Evolutionary conservation across 2,888 invertebrate species (phyloP), one percentile per base, ranked within the genome.

Genomic region (Teleiodes luculella): DNA sequence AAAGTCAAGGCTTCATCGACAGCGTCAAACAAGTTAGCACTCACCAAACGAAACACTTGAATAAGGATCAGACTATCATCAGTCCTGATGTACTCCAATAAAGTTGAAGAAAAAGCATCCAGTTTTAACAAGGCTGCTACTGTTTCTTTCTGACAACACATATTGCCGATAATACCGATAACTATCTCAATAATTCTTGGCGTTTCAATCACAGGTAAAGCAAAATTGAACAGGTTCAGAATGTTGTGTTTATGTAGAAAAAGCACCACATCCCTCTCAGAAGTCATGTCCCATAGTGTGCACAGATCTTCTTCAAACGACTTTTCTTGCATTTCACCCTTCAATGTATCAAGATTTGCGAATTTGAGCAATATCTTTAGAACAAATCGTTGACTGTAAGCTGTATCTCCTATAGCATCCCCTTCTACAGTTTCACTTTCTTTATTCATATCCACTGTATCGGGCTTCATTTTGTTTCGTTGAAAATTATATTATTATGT

Each of bases 261-360:
- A 39, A 91, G 70, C 8, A 95, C 94, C 0, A 96, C 94, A 69
- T 95, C 95, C 60, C 92, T 91, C 63, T 96, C 95, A 0, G 93
- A 90, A 0, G 96, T 94, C 95, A 96, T 96, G 64, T 96, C 96
- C 96, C 96, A 96, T 0, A 96, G 76, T 5, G 92, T 92, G 69
- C 95, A 95, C 35, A 96, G 84, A 67, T 95, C 94, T 20, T 91
- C 91, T 83, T 96, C 96, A 47, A 95, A 83, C 0, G 92, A 83
- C 56, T 92, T 88, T 52, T 90, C 89, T 74, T 92, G 91, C 41
- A 92, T 81, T 61, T 92, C 88, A 51, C 92, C 90, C 41, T 89
- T 84, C 4, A 87, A 61, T 1, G 80, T 79, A 51, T 86, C 81
- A 36, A 87, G 70, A 66, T 92, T 86, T 0, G 90, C 90, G 11